Evolutionary conservation across 2,797 vertebrate species (phyloP).

Genomic region (Alcedo quadribrachys): DNA sequence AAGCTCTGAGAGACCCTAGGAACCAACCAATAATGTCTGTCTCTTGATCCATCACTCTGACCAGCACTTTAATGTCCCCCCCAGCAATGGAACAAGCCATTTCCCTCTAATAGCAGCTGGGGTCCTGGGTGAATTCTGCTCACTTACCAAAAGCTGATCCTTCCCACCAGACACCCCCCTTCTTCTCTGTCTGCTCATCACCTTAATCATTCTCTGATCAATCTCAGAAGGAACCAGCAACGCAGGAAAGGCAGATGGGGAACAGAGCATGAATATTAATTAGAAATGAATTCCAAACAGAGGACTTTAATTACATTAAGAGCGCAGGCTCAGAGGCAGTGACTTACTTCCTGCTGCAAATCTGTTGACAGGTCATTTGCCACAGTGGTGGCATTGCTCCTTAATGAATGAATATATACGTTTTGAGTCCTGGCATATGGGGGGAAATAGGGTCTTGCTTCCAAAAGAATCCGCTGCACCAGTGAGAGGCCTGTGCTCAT

Average conservation of each 20-base stretch:
- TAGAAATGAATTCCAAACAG: conserved; percentile 72
- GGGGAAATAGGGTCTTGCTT: conserved; percentile 36
- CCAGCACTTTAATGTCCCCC: not conserved
- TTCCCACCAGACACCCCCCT: not conserved
- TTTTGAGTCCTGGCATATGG: conserved; percentile 21
- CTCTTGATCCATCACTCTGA: not conserved
- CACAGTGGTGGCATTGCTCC: conserved; percentile 17
- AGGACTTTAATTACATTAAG: conserved; percentile 76
- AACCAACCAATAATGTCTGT: not conserved
- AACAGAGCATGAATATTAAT: conserved; percentile 77
- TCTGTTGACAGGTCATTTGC: conserved; percentile 72
- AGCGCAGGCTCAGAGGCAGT: conserved; percentile 56
- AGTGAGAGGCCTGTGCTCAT: not conserved
- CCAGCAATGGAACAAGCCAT: not conserved
- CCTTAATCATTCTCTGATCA: conserved; percentile 67
- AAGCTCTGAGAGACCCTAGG: not conserved
- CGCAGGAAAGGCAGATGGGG: conserved; percentile 64
- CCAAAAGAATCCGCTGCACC: conserved; percentile 20
- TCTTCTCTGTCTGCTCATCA: conserved; percentile 12
- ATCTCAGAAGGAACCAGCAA: conserved; percentile 69
- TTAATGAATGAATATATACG: conserved; percentile 62
- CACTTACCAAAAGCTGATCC: conserved; percentile 8
- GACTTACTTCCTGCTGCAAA: conserved; percentile 71
- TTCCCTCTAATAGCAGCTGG: not conserved
- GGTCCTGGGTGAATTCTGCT: not conserved